A percentile compares a stretch with the other conserved stretches of the same genome.
These are phyloP conservation scores for Hycleus phaleratus DNA, from an alignment of 1,140 invertebrate genomes.

Conservation along the genomic window DNA sequence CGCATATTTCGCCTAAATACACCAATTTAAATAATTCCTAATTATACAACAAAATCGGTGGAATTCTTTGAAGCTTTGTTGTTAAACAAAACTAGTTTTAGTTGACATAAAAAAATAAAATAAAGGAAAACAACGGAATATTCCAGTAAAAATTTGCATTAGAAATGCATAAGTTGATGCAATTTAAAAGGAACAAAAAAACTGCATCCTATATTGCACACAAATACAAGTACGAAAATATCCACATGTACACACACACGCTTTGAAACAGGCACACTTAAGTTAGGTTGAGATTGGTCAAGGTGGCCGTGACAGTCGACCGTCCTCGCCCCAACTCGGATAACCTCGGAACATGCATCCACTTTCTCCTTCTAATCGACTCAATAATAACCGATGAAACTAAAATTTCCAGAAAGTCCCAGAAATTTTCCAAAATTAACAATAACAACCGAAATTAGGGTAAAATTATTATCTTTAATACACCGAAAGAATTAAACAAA, in stretches of 20 bases:
- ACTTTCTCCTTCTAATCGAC: constrained; percentile 30
- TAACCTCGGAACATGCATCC: constrained; percentile 16
- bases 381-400: constrained; percentile 10
- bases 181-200: neutral
- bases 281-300: constrained; percentile 35
- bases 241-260: constrained; percentile 3
- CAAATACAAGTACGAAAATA: neutral
- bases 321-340: constrained; percentile 17
- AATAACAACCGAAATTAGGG: neutral
- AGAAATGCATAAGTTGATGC: neutral
- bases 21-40: too few species aligned
- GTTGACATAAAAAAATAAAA: too few species aligned
- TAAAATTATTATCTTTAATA: too few species aligned
- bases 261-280: constrained; percentile 21
- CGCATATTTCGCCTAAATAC: too few species aligned
- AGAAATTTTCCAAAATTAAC: neutral
- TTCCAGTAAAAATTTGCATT: neutral
- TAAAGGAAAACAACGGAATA: neutral
- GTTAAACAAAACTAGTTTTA: too few species aligned
- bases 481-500: too few species aligned
- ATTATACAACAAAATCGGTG: too few species aligned
- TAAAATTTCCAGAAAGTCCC: constrained; percentile 3
- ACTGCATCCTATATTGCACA: neutral
- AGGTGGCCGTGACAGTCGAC: constrained; percentile 27
- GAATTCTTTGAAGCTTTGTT: too few species aligned